phyloP scores from a whole-genome alignment of 2,888 invertebrate species.

The Plagiodera versicolora region DNA sequence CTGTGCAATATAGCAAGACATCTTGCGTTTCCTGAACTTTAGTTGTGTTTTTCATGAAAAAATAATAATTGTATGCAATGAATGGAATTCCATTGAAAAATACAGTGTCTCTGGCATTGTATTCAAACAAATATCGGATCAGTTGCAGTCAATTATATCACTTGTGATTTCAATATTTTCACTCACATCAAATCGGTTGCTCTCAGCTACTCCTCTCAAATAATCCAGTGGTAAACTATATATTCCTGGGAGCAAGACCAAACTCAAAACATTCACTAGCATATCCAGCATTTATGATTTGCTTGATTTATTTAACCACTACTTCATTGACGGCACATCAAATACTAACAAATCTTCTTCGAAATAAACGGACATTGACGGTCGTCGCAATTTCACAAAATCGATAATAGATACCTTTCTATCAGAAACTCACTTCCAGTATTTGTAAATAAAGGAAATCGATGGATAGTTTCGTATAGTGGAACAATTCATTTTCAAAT shows the following conservation, averaged over 20 bases:
- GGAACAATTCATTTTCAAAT: slow-evolving; percentile 13
- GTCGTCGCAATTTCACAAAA: slow-evolving; percentile 18
- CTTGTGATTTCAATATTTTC: too few relatives aligned
- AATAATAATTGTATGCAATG: too few relatives aligned
- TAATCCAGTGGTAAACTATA: slow-evolving; percentile 31
- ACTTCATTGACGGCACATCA: slow-evolving; percentile 2
- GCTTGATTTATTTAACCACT: slow-evolving; percentile 3
- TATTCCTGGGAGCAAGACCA: slow-evolving; percentile 16
- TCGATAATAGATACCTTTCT: slow-evolving; percentile 12
- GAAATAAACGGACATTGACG: slow-evolving; percentile 18
- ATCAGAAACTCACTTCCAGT: slow-evolving; percentile 32
- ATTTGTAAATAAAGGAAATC: slow-evolving; percentile 32
- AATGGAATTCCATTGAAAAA: too few relatives aligned
- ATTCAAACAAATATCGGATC: too few relatives aligned
- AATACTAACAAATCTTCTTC: slow-evolving; percentile 6
- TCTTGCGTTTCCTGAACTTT: too few relatives aligned
- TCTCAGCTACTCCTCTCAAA: slow-evolving; percentile 32
- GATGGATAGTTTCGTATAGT: slow-evolving; percentile 23
- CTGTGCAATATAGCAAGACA: too few relatives aligned
- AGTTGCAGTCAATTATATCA: too few relatives aligned
- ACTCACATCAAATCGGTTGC: slow-evolving; percentile 34
- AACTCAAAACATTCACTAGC: slow-evolving; percentile 4
- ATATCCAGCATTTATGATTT: background rate
- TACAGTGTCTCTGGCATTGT: too few relatives aligned
- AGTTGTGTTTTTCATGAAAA: too few relatives aligned